Evolutionary conservation across 1,140 invertebrate genomes (phyloP).

Genomic region (Bombus pyrosoma): DNA sequence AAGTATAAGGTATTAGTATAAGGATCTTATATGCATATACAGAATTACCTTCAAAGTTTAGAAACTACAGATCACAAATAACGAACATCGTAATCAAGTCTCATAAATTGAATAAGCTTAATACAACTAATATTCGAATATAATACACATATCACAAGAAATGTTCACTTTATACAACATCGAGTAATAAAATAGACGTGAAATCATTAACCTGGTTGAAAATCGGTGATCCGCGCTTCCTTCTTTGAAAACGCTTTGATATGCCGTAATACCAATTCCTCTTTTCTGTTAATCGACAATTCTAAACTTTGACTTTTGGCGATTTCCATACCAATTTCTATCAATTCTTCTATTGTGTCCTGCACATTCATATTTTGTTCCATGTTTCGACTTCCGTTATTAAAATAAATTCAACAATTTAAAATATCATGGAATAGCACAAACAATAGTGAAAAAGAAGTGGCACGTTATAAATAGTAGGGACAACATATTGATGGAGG

Average conservation of each 20-base stretch:
- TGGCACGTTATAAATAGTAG: neutral
- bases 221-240: constrained; percentile 69
- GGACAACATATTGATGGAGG: neutral
- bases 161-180: neutral
- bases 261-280: constrained; percentile 74
- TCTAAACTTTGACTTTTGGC: constrained; percentile 57
- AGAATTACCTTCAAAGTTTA: neutral
- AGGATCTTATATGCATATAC: neutral
- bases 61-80: neutral
- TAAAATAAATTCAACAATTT: neutral
- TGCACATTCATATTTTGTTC: constrained; percentile 74
- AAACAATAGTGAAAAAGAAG: neutral
- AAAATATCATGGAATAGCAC: neutral
- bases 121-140: neutral
- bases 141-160: neutral
- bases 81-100: neutral
- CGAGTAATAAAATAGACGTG: neutral
- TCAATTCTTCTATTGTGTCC: constrained; percentile 75
- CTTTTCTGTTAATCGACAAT: constrained; percentile 51
- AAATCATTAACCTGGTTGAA: constrained; percentile 76
- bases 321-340: constrained; percentile 74
- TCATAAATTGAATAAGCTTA: neutral
- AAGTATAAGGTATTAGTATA: neutral
- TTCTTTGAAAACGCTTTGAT: constrained; percentile 70
- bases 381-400: constrained; percentile 32